A percentile compares a stretch with the other conserved stretches of the same genome.
Evolutionary conservation across 2,797 vertebrate species (phyloP).

Genomic region (Melanotaenia boesemani): DNA sequence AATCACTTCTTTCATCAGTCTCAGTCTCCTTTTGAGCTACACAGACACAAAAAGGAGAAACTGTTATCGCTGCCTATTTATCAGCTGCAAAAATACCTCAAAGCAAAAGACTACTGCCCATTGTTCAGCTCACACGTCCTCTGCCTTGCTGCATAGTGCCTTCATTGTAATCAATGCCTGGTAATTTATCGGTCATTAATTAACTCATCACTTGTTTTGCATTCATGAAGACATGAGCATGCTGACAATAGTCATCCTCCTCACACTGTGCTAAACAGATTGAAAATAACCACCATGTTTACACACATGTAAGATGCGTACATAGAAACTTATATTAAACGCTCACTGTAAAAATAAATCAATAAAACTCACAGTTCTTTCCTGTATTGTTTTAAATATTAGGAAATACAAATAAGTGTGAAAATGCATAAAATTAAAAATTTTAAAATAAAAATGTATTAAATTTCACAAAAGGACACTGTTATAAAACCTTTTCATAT

Average conservation of each 20-base stretch:
- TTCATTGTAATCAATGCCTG: slow-evolving; percentile 56
- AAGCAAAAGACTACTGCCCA: slow-evolving; percentile 63
- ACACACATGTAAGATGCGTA: neutral
- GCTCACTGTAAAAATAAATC: too few relatives aligned
- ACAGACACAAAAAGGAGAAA: slow-evolving; percentile 23
- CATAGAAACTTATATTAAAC: too few relatives aligned
- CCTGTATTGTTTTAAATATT: too few relatives aligned
- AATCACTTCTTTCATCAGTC: slow-evolving; percentile 34
- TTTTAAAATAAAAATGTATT: too few relatives aligned
- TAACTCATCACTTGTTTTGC: slow-evolving; percentile 37
- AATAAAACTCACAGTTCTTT: too few relatives aligned
- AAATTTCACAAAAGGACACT: too few relatives aligned
- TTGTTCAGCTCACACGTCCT: slow-evolving; percentile 34
- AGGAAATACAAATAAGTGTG: too few relatives aligned
- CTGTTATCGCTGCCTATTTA: slow-evolving; percentile 17
- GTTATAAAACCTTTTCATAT: too few relatives aligned
- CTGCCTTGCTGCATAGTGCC: slow-evolving; percentile 28
- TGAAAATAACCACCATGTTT: slow-evolving; percentile 27
- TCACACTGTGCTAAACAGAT: slow-evolving; percentile 29
- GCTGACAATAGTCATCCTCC: slow-evolving; percentile 35
- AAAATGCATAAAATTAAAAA: too few relatives aligned
- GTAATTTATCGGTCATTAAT: slow-evolving; percentile 73
- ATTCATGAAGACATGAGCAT: slow-evolving; percentile 58
- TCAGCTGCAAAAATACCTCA: slow-evolving; percentile 32
- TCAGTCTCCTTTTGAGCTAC: slow-evolving; percentile 45